A percentile compares a stretch with the other conserved stretches of the same genome.
phyloP scores from a whole-genome alignment of 2,797 vertebrate species.

The Hyperoplus immaculatus region DNA sequence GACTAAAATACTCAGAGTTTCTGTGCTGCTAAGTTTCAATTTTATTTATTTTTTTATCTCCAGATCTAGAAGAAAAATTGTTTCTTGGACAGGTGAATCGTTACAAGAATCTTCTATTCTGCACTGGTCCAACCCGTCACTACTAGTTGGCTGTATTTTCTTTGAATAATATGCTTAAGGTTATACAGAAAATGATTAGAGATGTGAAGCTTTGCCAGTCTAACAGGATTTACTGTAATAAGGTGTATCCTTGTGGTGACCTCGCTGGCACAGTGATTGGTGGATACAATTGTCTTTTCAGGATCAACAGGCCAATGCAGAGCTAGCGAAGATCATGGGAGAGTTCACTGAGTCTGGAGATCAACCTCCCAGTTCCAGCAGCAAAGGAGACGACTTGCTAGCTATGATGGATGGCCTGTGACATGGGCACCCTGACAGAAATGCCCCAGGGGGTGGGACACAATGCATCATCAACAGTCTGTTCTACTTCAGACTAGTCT shows the following conservation, averaged over 20 bases:
- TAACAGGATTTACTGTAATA: conserved; percentile 58
- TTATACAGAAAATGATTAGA: conserved; percentile 32
- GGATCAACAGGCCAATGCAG: conserved; percentile 90
- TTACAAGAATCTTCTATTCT: not conserved
- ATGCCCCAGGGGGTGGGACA: conserved; percentile 5
- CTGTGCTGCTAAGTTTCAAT: not conserved
- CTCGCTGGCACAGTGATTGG: conserved; percentile 38
- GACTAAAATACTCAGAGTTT: not conserved
- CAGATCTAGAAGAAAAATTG: not conserved
- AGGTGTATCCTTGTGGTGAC: conserved; percentile 27
- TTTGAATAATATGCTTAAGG: conserved; percentile 15
- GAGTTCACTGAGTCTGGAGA: conserved; percentile 88
- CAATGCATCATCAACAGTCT: conserved; percentile 20
- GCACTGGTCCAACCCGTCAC: not conserved
- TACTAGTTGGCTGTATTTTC: conserved; percentile 11
- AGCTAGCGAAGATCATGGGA: conserved; percentile 94
- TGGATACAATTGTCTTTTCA: conserved; percentile 75
- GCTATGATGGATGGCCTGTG: conserved; percentile 96
- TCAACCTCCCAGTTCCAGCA: conserved; percentile 77
- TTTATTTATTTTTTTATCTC: not conserved
- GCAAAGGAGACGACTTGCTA: conserved; percentile 94
- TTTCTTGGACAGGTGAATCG: not conserved
- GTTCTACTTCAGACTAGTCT: conserved; percentile 41
- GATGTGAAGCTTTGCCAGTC: conserved; percentile 43
- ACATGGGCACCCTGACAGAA: conserved; percentile 51